phyloP scores from a whole-genome alignment of 2,888 invertebrate species.

The Ectemnius cavifrons region DNA sequence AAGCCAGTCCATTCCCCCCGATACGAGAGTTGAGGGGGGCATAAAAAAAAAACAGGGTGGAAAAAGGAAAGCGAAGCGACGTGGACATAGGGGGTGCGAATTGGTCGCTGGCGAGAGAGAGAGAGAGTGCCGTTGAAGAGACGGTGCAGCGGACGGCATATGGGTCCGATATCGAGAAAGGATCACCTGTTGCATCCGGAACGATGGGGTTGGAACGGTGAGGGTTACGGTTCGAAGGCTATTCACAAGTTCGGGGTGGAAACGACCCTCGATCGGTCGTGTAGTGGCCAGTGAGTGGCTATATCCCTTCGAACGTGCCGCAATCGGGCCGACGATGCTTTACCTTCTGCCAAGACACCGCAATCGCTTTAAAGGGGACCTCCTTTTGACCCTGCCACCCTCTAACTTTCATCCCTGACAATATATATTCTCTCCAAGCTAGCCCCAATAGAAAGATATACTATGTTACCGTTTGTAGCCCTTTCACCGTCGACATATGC shows the following conservation, averaged over 20 bases:
- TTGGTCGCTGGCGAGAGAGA: constrained; percentile 51
- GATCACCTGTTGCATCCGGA: constrained; percentile 76
- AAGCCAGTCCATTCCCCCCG: constrained; percentile 21
- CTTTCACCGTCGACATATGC: too few species aligned
- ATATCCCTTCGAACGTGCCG: constrained; percentile 61
- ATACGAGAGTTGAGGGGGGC: not conserved
- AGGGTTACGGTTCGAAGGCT: constrained; percentile 75
- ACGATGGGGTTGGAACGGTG: constrained; percentile 74
- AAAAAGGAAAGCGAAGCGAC: constrained; percentile 30
- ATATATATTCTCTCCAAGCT: not conserved
- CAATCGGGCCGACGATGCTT: constrained; percentile 52
- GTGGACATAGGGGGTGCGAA: constrained; percentile 50
- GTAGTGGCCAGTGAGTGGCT: constrained; percentile 67
- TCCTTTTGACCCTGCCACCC: constrained; percentile 7
- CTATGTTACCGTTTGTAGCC: not conserved
- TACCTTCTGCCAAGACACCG: constrained; percentile 44
- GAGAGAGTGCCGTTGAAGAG: constrained; percentile 52
- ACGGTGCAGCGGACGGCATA: constrained; percentile 60
- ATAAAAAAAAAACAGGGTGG: not conserved
- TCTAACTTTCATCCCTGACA: not conserved
- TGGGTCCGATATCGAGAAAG: constrained; percentile 76
- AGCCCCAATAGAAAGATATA: not conserved
- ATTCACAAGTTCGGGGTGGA: constrained; percentile 75
- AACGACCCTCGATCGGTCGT: constrained; percentile 70
- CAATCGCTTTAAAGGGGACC: constrained; percentile 49